Conservation (phyloP, 2,113 vertebrate genomes). For the Clarias macrocephalus region DNA sequence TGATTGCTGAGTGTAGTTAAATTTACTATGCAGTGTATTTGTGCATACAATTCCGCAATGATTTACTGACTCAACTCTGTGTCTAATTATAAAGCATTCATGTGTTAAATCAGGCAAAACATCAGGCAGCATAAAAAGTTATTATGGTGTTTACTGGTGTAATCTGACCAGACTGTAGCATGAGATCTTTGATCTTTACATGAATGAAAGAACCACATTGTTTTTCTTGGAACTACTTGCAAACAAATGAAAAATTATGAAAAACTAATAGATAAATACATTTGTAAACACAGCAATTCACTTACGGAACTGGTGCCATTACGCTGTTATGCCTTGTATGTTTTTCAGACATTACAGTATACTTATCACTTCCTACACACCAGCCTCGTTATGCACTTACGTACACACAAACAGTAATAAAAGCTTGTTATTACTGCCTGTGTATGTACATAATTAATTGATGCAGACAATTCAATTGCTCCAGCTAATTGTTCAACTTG, state of each 20-base stretch:
- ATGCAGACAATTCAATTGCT: conserved; percentile 13
- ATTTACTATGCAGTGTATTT: not conserved
- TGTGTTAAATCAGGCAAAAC: not conserved
- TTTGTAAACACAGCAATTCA: not conserved
- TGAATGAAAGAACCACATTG: not conserved
- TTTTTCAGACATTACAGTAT: not conserved
- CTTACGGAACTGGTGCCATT: not conserved
- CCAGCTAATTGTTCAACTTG: not conserved
- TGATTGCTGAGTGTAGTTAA: not conserved
- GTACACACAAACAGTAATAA: not conserved
- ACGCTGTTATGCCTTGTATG: conserved; percentile 1
- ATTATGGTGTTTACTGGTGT: not conserved
- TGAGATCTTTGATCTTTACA: not conserved
- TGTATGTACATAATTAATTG: conserved; percentile 26
- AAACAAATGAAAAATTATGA: not conserved
- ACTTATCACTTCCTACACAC: conserved; percentile 15
- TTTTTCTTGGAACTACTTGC: not conserved
- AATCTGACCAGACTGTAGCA: not conserved
- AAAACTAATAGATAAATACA: not conserved
- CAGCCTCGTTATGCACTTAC: not conserved
- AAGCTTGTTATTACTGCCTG: not conserved
- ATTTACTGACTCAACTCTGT: not conserved
- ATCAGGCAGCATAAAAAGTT: not conserved
- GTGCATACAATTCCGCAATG: not conserved
- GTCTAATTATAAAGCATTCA: not conserved